Conservation (phyloP, 2,888 invertebrate species). For the Pyrrhia umbra region DNA sequence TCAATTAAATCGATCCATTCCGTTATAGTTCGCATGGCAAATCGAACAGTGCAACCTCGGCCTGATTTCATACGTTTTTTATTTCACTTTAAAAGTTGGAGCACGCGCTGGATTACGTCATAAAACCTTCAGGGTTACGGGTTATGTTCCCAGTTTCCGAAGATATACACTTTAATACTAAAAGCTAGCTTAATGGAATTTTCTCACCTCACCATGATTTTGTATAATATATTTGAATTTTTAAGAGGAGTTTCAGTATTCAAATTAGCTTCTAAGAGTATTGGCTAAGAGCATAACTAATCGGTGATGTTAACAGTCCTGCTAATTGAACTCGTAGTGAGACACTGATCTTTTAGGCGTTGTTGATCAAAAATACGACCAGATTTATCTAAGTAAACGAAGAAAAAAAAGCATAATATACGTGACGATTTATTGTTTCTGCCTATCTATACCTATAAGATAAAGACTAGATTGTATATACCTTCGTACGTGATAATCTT, state of each 20-base stretch:
- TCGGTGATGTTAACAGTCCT: too few species aligned
- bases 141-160: conserved; percentile 10
- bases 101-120: conserved; percentile 45
- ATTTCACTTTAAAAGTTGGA: conserved; percentile 50
- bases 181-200: too few species aligned
- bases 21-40: conserved; percentile 63
- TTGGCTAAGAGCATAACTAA: too few species aligned
- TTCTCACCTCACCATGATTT: too few species aligned
- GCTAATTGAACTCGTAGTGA: too few species aligned
- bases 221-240: too few species aligned
- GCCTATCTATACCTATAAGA: not conserved
- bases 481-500: not conserved
- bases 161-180: too few species aligned
- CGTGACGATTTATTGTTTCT: not conserved
- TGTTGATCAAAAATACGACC: too few species aligned
- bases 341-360: too few species aligned
- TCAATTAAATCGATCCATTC: conserved; percentile 53
- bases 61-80: conserved; percentile 67
- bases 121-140: conserved; percentile 37
- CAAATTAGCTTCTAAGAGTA: too few species aligned
- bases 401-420: not conserved
- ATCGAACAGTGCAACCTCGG: conserved; percentile 64
- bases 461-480: not conserved
- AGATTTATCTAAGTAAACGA: too few species aligned
- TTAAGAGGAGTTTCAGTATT: too few species aligned